Conservation (phyloP, 2,797 vertebrate species). For the Phoebastria nigripes region DNA sequence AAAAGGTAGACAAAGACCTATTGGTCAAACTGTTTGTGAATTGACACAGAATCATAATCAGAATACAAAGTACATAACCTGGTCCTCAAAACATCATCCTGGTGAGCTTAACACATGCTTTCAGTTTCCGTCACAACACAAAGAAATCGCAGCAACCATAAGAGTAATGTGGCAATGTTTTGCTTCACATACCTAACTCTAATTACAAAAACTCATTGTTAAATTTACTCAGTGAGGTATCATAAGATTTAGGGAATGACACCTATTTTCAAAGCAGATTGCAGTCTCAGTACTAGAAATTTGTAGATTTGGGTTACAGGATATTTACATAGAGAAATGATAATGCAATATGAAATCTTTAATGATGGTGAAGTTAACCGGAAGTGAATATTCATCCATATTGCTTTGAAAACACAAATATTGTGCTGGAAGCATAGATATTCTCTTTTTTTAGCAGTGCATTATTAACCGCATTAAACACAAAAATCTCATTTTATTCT, state of each 20-base stretch:
- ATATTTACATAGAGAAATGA: not conserved
- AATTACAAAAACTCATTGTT: not conserved
- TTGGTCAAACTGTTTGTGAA: rapidly evolving
- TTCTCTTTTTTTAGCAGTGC: not conserved
- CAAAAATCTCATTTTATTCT: conserved; percentile 43
- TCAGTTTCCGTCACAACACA: not conserved
- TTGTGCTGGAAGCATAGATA: not conserved
- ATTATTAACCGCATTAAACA: conserved; percentile 11
- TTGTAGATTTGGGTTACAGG: not conserved
- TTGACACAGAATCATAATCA: not conserved
- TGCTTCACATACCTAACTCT: not conserved
- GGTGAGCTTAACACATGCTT: not conserved
- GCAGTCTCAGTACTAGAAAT: not conserved
- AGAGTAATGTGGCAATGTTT: not conserved
- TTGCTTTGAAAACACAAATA: not conserved
- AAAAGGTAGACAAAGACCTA: not conserved
- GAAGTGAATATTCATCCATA: not conserved
- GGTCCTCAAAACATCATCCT: not conserved
- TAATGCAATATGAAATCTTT: not conserved
- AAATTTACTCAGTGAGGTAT: not conserved
- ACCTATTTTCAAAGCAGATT: not conserved
- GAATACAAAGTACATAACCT: not conserved
- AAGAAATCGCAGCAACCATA: not conserved
- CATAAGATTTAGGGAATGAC: not conserved
- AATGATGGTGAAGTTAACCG: not conserved